Percentiles rank a stretch among this genome's conserved stretches.
Evolutionary conservation across 2,888 invertebrate species (phyloP).

Genomic region (Schrankia costaestrigalis): DNA sequence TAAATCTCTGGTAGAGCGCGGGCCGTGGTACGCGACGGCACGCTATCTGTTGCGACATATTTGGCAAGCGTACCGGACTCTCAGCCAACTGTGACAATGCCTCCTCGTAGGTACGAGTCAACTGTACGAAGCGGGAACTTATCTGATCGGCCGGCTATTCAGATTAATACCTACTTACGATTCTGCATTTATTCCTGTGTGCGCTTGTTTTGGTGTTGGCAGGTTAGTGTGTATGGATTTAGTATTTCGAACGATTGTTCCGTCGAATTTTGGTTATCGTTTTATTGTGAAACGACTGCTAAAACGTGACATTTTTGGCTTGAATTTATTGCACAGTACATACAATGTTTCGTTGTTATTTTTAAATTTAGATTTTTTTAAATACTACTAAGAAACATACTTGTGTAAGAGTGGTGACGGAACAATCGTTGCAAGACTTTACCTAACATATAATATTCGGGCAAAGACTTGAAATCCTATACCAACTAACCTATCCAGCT

Average conservation of each 20-base stretch:
- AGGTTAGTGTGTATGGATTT: conserved; percentile 17
- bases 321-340: neutral
- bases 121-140: conserved; percentile 30
- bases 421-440: too few species aligned
- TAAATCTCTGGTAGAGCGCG: conserved; percentile 48
- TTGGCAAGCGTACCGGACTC: conserved; percentile 65
- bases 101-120: conserved; percentile 22
- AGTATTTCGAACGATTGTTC: conserved; percentile 9
- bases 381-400: too few species aligned
- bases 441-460: too few species aligned
- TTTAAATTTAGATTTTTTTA: too few species aligned
- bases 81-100: conserved; percentile 72
- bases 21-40: conserved; percentile 20
- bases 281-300: conserved; percentile 13
- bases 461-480: too few species aligned
- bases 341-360: neutral
- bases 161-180: conserved; percentile 51
- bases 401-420: too few species aligned
- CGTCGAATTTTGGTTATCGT: conserved; percentile 5
- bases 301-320: conserved; percentile 3
- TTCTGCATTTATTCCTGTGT: conserved; percentile 24
- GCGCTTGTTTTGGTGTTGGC: conserved; percentile 22
- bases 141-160: conserved; percentile 49
- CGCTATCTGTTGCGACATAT: conserved; percentile 72
- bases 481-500: too few species aligned